These are phyloP conservation scores for Tricholauxania praeusta DNA, from an alignment of 2,888 invertebrate species.

Conservation along the genomic window DNA sequence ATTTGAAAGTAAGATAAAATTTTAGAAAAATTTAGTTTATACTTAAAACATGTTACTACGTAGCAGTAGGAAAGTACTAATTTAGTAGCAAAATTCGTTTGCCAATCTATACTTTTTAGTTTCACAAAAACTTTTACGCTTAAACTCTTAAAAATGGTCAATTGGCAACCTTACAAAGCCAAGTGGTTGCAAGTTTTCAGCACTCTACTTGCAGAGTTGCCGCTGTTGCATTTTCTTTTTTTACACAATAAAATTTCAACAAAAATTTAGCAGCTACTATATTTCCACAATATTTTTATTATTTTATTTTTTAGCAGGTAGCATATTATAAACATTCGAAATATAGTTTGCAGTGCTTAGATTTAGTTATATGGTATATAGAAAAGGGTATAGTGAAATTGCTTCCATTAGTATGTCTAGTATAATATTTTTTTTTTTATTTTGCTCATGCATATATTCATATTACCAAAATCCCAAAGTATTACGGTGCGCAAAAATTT, in stretches of 20 bases:
- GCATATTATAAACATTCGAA: no score
- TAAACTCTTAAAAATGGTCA: no score
- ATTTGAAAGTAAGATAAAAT: no score
- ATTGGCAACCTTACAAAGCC: no score
- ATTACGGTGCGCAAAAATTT: conserved; percentile 26
- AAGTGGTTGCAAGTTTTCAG: no score
- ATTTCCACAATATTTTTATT: background rate
- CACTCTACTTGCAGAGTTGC: no score
- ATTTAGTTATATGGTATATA: no score
- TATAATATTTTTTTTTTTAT: background rate
- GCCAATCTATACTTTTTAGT: background rate
- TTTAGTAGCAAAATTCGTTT: conserved; percentile 26
- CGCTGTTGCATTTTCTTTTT: no score
- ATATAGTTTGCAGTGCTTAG: no score
- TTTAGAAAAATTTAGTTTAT: conserved; percentile 30
- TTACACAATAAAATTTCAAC: background rate
- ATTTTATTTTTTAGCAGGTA: background rate
- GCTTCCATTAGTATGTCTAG: no score
- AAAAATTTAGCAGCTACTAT: background rate
- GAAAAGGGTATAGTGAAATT: no score
- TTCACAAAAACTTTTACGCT: background rate
- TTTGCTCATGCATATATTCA: conserved; percentile 19
- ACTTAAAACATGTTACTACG: conserved; percentile 21
- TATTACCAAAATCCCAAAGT: conserved; percentile 1
- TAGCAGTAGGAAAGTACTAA: conserved; percentile 35